Evolutionary conservation across 2,888 invertebrate species (phyloP).

Genomic region (Leptinotarsa tumamoca): DNA sequence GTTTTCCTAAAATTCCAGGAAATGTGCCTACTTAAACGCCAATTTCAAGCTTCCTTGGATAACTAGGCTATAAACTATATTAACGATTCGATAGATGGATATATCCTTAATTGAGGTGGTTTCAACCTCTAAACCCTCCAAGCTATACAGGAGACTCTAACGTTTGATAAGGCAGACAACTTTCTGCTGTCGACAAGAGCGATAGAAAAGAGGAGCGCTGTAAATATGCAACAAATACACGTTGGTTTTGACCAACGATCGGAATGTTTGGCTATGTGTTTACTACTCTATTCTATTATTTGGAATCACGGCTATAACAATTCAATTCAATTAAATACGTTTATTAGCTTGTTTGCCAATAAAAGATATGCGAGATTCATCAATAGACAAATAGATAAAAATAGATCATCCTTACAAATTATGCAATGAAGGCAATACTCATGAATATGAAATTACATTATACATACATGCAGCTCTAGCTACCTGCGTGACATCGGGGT

Average conservation of each 20-base stretch:
- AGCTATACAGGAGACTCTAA: conserved; percentile 34
- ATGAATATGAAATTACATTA: no score
- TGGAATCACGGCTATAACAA: no score
- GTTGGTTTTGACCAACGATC: not conserved
- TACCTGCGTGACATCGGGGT: no score
- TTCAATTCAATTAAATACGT: no score
- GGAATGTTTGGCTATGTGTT: no score
- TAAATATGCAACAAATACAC: not conserved
- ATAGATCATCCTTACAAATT: no score
- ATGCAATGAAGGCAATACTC: no score
- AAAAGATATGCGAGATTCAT: no score
- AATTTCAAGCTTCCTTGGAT: conserved; percentile 26
- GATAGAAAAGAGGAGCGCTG: conserved; percentile 14
- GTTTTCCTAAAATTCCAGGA: conserved; percentile 34
- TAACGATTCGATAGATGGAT: conserved; percentile 40
- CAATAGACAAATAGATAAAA: no score
- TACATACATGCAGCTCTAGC: no score
- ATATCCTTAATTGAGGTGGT: conserved; percentile 37
- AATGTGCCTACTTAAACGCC: conserved; percentile 31
- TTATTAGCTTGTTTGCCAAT: no score
- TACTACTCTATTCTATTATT: no score
- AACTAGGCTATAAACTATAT: conserved; percentile 37
- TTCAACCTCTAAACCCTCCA: conserved; percentile 34
- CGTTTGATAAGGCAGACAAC: conserved; percentile 38
- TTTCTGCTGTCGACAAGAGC: conserved; percentile 26